Evolutionary conservation across 1,140 invertebrate genomes (phyloP).

Genomic region (Diploscapter pachys): DNA sequence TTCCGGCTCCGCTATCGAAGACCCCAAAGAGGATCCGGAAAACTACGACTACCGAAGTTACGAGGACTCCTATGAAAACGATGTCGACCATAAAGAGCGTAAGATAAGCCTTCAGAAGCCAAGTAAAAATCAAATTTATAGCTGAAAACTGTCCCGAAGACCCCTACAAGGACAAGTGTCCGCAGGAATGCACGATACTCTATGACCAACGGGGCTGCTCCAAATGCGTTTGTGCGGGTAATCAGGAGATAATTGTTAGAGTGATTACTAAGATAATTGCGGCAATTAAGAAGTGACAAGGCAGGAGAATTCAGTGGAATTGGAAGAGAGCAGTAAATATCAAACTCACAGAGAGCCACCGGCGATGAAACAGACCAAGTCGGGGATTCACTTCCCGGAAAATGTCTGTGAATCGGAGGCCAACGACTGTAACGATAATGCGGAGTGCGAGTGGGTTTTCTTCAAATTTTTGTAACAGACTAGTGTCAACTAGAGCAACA

Average conservation of each 20-base stretch:
- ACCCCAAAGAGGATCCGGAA: constrained; percentile 27
- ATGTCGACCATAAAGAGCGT: constrained; percentile 22
- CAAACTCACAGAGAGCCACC: too few species aligned
- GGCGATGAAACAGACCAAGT: too few species aligned
- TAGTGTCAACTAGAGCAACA: not conserved
- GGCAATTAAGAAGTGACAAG: constrained; percentile 5
- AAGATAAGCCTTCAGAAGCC: not conserved
- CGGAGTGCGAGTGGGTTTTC: constrained; percentile 10
- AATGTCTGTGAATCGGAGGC: too few species aligned
- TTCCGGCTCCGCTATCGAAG: constrained; percentile 30
- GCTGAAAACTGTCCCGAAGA: constrained; percentile 34
- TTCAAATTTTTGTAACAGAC: not conserved
- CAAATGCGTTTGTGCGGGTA: constrained; percentile 35
- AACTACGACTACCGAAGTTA: constrained; percentile 40
- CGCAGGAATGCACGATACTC: constrained; percentile 27
- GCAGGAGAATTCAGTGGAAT: constrained; percentile 22
- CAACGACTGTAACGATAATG: constrained; percentile 6
- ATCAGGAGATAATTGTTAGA: not conserved
- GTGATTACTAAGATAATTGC: constrained; percentile 5
- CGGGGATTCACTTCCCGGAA: too few species aligned
- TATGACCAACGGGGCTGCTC: constrained; percentile 38
- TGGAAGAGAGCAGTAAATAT: constrained; percentile 19
- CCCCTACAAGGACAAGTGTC: constrained; percentile 35
- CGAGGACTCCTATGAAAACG: constrained; percentile 32
- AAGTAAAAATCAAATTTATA: constrained; percentile 7